Percentiles rank a stretch among this genome's conserved stretches.
These are phyloP conservation scores for Leistus spinibarbis DNA, from an alignment of 2,888 invertebrate genomes.

Conservation along the genomic window DNA sequence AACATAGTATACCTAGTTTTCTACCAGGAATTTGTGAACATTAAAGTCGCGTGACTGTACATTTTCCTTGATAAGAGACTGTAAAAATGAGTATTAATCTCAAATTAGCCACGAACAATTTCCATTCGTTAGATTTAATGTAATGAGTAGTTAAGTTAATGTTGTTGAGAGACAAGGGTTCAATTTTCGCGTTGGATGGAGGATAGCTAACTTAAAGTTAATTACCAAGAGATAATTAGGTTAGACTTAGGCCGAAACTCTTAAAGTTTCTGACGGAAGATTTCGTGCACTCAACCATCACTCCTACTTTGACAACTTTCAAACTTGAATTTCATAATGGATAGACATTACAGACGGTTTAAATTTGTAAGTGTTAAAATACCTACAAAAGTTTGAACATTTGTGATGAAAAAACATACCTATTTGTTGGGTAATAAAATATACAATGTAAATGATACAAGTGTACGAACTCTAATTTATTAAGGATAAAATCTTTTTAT, in stretches of 20 bases:
- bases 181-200: background rate
- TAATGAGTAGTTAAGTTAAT: background rate
- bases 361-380: too few species aligned
- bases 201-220: conserved; percentile 8
- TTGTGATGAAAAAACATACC: too few species aligned
- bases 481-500: too few species aligned
- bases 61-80: background rate
- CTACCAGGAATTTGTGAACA: background rate
- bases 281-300: background rate
- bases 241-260: conserved; percentile 16
- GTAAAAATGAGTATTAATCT: background rate
- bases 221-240: conserved; percentile 31
- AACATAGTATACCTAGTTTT: background rate
- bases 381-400: too few species aligned
- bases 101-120: background rate
- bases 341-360: too few species aligned
- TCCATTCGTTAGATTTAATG: background rate
- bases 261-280: background rate
- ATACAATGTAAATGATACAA: too few species aligned
- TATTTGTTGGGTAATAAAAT: too few species aligned
- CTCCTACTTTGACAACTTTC: background rate
- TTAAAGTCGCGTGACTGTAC: background rate
- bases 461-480: too few species aligned
- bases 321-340: too few species aligned
- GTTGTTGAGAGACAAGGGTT: background rate